phyloP scores from a whole-genome alignment of 2,888 invertebrate species.

The Amblyteles armatorius region DNA sequence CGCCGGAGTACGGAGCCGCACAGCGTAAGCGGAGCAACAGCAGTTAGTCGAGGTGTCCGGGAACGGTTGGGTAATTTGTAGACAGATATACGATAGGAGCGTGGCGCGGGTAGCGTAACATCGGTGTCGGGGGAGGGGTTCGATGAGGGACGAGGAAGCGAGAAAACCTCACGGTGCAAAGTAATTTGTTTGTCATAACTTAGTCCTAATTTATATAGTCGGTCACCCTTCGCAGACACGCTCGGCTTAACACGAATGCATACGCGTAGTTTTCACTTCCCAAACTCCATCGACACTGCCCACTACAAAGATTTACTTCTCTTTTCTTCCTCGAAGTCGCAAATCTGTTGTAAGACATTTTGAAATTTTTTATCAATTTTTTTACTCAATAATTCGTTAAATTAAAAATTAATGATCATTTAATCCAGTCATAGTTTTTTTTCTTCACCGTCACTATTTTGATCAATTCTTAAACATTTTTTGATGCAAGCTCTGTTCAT shows the following conservation, averaged over 20 bases:
- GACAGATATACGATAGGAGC: constrained; percentile 80
- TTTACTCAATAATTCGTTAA: not conserved
- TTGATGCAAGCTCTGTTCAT: too few species aligned
- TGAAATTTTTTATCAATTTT: not conserved
- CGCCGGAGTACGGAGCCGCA: constrained; percentile 3
- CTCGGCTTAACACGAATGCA: constrained; percentile 15
- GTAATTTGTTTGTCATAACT: constrained; percentile 83
- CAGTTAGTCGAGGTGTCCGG: constrained; percentile 73
- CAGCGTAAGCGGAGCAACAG: constrained; percentile 34
- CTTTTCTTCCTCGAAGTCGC: not conserved
- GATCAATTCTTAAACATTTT: too few species aligned
- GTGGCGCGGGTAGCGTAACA: constrained; percentile 58
- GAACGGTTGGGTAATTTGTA: constrained; percentile 80
- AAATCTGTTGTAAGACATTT: too few species aligned
- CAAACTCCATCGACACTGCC: not conserved
- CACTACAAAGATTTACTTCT: not conserved
- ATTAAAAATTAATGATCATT: too few species aligned
- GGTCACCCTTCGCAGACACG: constrained; percentile 44
- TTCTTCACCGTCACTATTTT: not conserved
- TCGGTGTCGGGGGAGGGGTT: constrained; percentile 51
- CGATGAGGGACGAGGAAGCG: not conserved
- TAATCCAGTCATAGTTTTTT: not conserved
- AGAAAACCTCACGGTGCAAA: constrained; percentile 72
- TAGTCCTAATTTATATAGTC: constrained; percentile 77
- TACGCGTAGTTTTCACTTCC: not conserved